Evolutionary conservation across 2,797 vertebrate species (phyloP).

Genomic region (Acanthurus lineatus): DNA sequence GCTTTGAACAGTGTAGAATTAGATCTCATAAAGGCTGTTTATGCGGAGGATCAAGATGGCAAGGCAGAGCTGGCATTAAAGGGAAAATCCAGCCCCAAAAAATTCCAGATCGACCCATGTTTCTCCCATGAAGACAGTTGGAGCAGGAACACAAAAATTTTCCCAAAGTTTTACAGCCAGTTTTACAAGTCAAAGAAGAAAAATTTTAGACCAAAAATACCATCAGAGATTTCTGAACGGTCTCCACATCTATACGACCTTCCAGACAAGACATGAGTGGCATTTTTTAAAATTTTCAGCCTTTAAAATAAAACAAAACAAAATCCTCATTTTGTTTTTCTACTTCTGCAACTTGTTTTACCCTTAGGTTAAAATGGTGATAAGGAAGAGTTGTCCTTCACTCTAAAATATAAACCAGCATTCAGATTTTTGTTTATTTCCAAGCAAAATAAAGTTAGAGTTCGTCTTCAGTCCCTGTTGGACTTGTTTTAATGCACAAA

Average conservation of each 20-base stretch:
- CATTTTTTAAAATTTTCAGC: background rate
- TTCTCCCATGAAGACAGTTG: constrained; percentile 36
- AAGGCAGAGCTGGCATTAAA: constrained; percentile 30
- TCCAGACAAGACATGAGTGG: background rate
- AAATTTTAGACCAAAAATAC: background rate
- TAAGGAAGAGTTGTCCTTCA: background rate
- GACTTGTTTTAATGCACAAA: background rate
- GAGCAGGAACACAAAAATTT: constrained; percentile 30
- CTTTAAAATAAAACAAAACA: background rate
- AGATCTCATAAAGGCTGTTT: constrained; percentile 68
- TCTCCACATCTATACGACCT: background rate
- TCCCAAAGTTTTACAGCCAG: constrained; percentile 6
- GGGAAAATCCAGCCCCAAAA: constrained; percentile 42
- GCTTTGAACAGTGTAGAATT: constrained; percentile 63
- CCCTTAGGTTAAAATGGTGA: background rate
- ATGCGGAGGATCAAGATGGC: constrained; percentile 61
- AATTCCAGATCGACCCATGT: constrained; percentile 17
- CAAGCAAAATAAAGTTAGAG: background rate
- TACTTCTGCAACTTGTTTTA: background rate
- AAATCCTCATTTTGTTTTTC: background rate
- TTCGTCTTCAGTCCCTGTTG: constrained; percentile 13
- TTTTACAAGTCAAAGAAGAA: background rate
- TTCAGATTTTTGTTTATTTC: background rate
- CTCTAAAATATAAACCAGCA: background rate
- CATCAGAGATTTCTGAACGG: background rate